These are phyloP conservation scores for Sceliomorpha sp. DNA, from an alignment of 2,888 invertebrate species.

Conservation along the genomic window DNA sequence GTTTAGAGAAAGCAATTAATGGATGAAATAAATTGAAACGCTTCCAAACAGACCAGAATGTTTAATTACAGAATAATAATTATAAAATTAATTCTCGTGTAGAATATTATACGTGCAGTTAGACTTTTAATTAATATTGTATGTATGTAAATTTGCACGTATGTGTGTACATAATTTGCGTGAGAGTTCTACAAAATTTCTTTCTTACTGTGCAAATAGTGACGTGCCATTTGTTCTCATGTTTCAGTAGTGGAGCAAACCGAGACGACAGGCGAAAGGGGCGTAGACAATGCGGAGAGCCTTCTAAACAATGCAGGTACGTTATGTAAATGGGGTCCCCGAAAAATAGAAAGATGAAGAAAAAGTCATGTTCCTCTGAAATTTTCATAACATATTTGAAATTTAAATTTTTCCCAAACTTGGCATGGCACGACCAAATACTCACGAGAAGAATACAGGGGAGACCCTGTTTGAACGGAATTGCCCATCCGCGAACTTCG, in stretches of 20 bases:
- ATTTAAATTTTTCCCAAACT: constrained; percentile 44
- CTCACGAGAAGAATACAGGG: constrained; percentile 15
- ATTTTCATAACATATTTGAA: constrained; percentile 49
- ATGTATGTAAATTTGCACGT: too few species aligned
- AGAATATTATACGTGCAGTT: too few species aligned
- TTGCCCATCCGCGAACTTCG: background rate
- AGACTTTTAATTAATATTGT: too few species aligned
- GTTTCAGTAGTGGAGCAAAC: constrained; percentile 63
- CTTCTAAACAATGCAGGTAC: constrained; percentile 56
- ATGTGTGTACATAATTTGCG: constrained; percentile 26
- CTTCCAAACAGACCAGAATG: too few species aligned
- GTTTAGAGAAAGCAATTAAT: too few species aligned
- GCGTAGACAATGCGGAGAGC: constrained; percentile 56
- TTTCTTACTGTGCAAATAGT: constrained; percentile 27
- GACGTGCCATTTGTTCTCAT: constrained; percentile 48
- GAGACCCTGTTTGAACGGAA: constrained; percentile 19
- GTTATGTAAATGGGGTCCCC: constrained; percentile 48
- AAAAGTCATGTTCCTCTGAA: constrained; percentile 43
- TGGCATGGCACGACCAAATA: constrained; percentile 2
- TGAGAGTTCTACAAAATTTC: constrained; percentile 19
- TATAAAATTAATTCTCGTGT: too few species aligned
- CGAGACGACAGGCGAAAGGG: constrained; percentile 39
- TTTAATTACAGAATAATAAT: too few species aligned
- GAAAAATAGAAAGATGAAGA: constrained; percentile 50
- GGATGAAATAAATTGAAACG: too few species aligned